Conservation (phyloP, 2,113 vertebrate species). For the Malurus alboscapulatus region DNA sequence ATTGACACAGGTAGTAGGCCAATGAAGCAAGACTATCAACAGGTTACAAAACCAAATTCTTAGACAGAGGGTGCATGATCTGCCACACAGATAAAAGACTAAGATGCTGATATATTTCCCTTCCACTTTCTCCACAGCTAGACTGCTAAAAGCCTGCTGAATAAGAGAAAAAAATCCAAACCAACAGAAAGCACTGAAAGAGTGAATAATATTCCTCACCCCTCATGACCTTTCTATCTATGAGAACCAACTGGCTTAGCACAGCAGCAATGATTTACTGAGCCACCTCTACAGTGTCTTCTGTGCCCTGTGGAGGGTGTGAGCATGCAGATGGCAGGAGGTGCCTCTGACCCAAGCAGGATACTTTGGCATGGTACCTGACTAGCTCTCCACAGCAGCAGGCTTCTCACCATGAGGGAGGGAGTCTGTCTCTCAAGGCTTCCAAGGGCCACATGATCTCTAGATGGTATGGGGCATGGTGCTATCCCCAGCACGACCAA, state of each 20-base stretch:
- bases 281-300: neutral
- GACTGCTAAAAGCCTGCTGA: neutral
- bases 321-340: neutral
- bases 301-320: neutral
- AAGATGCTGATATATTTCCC: neutral
- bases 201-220: neutral
- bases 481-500: fast-evolving
- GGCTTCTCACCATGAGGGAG: neutral
- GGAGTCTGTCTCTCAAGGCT: neutral
- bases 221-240: neutral
- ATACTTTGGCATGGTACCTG: neutral
- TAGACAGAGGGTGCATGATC: neutral
- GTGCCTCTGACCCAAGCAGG: neutral
- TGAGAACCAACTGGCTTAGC: neutral
- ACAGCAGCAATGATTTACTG: neutral
- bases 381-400: neutral
- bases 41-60: neutral
- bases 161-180: neutral
- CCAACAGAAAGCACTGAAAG: neutral
- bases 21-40: neutral
- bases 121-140: neutral
- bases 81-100: neutral
- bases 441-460: neutral
- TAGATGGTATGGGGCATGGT: neutral
- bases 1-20: neutral